Evolutionary conservation across 2,888 invertebrate genomes (phyloP), one percentile per base, ranked within the genome.

Genomic region (Chesias legatella): DNA sequence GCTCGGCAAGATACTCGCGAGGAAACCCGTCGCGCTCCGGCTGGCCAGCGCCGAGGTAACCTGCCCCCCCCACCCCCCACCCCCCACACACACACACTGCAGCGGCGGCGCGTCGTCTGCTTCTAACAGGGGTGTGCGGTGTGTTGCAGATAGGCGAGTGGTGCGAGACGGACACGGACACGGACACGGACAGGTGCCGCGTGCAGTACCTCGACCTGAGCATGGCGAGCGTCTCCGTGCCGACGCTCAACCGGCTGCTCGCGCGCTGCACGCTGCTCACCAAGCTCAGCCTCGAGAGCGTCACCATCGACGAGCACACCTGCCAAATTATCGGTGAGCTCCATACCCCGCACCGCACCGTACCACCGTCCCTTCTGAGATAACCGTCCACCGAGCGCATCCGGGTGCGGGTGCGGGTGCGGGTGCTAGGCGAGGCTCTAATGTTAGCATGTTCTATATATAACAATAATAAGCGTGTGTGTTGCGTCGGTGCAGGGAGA

Each of bases 191-290:
- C 3, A 0, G 24, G 33, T 0, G 48, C 62, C 64, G 94, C 39
- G 75, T 98, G n/a, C 93, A 95, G 62, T 96, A 93, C 76, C 79
- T 98, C 47, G 98, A 98, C 77, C 86, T 98, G 7, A 95, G 96
- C 66, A 94, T 97, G 93, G 90, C 93, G 0, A 86, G 91, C 0
- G 89, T 95, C 20, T 90, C 92, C 8, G 59, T 82, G 0, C 56
- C 67, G 0, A 91, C 91, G 0, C 73, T 95, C n/a, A 84, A 86
- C 58, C 71, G 73, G 23, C 68, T 92, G 9, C 84, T 98, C 22
- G 75, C 81, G 1, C 88, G 91, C 4, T 97, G 96, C 73, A 88
- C 89, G 3, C 83, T 90, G 7, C 83, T 98, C 21, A 92, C 91
- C 63, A 97, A 97, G 70, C 82, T 98, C 2, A 97, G 97, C 58